Conservation (phyloP, 2,113 vertebrate genomes). For the Axis porcinus region DNA sequence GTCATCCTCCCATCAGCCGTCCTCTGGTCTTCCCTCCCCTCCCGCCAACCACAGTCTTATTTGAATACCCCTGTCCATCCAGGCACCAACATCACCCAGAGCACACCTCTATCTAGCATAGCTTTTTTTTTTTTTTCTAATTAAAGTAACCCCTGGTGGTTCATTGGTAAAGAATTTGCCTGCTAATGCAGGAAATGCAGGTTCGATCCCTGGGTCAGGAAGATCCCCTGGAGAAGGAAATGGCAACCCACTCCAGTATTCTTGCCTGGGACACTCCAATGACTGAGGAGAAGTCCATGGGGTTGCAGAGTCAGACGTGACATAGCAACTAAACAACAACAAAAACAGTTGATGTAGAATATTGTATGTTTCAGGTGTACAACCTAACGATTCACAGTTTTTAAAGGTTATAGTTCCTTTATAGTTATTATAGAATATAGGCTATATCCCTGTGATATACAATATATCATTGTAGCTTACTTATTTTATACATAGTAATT, state of each 20-base stretch:
- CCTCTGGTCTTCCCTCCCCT: not conserved
- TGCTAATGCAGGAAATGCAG: not conserved
- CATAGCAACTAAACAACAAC: not conserved
- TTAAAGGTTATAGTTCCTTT: not conserved
- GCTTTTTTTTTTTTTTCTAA: not conserved
- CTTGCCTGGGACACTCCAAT: not conserved
- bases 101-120: not conserved
- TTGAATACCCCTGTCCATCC: not conserved
- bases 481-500: not conserved
- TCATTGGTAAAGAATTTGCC: not conserved
- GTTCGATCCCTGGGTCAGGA: not conserved
- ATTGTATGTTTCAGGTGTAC: not conserved
- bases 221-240: not conserved
- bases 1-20: not conserved
- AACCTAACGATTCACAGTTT: not conserved
- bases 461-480: not conserved
- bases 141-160: not conserved
- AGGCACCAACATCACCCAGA: not conserved
- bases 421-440: not conserved
- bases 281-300: not conserved
- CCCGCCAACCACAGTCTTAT: fast-evolving
- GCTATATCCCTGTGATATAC: not conserved
- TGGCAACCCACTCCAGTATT: not conserved
- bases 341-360: not conserved
- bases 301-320: not conserved